Percentiles rank a stretch among this genome's conserved stretches.
Evolutionary conservation across 2,797 vertebrate species (phyloP).

Genomic region (Anisognathus igniventris): DNA sequence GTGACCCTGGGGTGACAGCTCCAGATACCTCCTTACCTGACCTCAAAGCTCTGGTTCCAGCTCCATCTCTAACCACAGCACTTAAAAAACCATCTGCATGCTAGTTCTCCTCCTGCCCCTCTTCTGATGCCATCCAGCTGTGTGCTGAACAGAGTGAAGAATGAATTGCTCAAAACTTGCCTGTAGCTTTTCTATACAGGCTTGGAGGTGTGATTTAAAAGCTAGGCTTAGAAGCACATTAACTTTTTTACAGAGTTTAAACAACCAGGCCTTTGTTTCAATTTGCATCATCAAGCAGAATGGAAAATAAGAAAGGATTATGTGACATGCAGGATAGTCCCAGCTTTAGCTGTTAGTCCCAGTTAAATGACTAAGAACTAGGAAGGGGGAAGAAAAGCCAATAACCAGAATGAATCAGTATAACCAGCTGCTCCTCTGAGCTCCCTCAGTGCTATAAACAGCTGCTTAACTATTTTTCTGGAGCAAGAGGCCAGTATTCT

Average conservation of each 20-base stretch:
- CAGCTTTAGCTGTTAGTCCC: not conserved
- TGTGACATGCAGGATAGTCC: not conserved
- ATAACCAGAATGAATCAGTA: not conserved
- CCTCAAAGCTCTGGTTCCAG: not conserved
- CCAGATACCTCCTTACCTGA: not conserved
- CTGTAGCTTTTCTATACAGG: not conserved
- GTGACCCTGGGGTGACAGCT: not conserved
- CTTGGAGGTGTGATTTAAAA: not conserved
- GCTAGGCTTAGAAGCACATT: not conserved
- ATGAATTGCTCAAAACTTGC: not conserved
- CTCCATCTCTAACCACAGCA: not conserved
- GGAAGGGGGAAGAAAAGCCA: not conserved
- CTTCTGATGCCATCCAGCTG: not conserved
- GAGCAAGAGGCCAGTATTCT: not conserved
- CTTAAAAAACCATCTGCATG: not conserved
- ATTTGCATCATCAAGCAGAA: not conserved
- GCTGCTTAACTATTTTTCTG: not conserved
- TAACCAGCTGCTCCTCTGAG: not conserved
- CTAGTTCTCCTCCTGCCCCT: not conserved
- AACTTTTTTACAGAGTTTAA: not conserved
- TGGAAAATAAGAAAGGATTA: not conserved
- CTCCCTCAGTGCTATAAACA: not conserved
- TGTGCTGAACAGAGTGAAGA: not conserved
- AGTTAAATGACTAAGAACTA: not conserved
- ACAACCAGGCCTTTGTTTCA: conserved; percentile 17